Evolutionary conservation across 2,797 vertebrate species (phyloP), one percentile per base, ranked within the genome.

Genomic region (Merluccius polli): DNA sequence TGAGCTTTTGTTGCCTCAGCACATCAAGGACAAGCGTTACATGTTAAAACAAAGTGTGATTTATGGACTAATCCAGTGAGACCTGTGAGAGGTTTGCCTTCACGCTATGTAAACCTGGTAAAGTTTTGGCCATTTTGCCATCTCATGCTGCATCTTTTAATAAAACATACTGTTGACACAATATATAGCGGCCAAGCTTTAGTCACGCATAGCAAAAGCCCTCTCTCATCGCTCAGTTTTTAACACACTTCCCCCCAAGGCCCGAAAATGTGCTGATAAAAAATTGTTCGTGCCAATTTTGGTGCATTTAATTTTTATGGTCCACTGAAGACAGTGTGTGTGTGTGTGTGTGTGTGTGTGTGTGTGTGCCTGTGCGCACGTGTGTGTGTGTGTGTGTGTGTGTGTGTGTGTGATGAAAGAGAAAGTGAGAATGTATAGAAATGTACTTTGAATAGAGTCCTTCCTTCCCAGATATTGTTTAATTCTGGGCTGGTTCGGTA

Each of bases 131-230:
- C 36, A 11, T 84, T 77, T 82, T 78, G 76, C 87, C 77, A n/a
- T 84, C 82, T 86, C 74, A 86, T 76, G 63, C 81, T 83, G 72
- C 30, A 73, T 87, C 79, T 85, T n/a, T 83, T 79, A 86, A 87
- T 85, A 86, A 89, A 90, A 85, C 86, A 89, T 80, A 84, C 88
- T 89, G 89, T 87, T 86, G 80, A 86, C 82, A 82, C 77, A 71
- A 75, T 81, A 63, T 85, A 83, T 76, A 83, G 77, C 81, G 88
- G 86, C 84, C 85, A 86, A 82, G 77, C 6, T 71, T 88, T 89
- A 80, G 78, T 89, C 91, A 86, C 77, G 79, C 86, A 90, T 79
- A 82, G 87, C 79, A 77, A 82, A 75, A 81, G 80, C 82, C 72
- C 52, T 90, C 82, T 82, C 84, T 89, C 83, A 85, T 87, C 74